phyloP scores from a whole-genome alignment of 1,140 invertebrate species.

The Polypedilum vanderplanki region DNA sequence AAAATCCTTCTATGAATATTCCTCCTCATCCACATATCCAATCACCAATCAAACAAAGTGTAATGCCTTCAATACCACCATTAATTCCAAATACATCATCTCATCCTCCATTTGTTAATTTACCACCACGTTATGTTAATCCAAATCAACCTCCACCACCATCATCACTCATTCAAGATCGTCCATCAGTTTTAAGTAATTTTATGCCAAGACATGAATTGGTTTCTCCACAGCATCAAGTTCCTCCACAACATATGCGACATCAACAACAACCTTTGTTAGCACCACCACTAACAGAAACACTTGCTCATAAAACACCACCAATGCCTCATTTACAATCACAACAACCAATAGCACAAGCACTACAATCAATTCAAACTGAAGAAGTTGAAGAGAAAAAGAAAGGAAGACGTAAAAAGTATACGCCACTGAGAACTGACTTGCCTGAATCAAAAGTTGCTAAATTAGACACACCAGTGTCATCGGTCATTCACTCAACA shows the following conservation, averaged over 20 bases:
- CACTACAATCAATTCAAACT: not conserved
- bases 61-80: conserved; percentile 33
- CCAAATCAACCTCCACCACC: conserved; percentile 36
- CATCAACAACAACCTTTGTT: conserved; percentile 29
- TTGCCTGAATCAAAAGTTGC: not conserved
- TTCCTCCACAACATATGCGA: conserved; percentile 34
- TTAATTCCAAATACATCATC: conserved; percentile 37
- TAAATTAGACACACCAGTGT: not conserved
- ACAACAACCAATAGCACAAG: not conserved
- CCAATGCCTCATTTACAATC: not conserved
- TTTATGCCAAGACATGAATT: conserved; percentile 30
- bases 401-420: conserved; percentile 40
- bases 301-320: conserved; percentile 29
- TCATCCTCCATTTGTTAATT: conserved; percentile 39
- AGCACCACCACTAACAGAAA: not conserved
- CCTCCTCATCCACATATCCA: conserved; percentile 31
- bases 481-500: not conserved
- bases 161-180: conserved; percentile 25
- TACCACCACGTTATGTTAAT: conserved; percentile 34
- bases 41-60: conserved; percentile 29
- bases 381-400: conserved; percentile 23
- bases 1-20: conserved; percentile 30
- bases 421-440: conserved; percentile 36
- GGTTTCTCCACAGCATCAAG: conserved; percentile 36
- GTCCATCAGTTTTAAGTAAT: not conserved